Base-by-base conservation (phyloP, 2,888 invertebrate genomes). In the Athalia rosae region DNA sequence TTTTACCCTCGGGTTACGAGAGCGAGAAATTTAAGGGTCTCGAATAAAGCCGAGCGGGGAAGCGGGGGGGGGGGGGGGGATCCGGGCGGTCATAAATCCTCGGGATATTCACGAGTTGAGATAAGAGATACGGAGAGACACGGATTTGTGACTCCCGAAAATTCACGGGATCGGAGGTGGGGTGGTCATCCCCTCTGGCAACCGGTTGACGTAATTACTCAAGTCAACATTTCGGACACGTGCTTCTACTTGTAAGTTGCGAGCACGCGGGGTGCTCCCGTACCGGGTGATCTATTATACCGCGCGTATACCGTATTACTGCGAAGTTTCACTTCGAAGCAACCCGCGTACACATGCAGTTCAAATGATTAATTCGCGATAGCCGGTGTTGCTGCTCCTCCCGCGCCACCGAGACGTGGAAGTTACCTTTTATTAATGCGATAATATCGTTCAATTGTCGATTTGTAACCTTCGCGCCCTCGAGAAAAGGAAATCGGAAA, bases 31-130 rank as follows among this genome's bases (percentile, higher is more conserved):
- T 28, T 28, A 28, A 28, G 28, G 28, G 28, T 28, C 28, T 28
- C 28, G 28, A 28, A n/a, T n/a, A n/a, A n/a, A n/a, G n/a, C 11
- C 28, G 11, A 48, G 41, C 48, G 9, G 9, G 48, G 61, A 61
- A 15, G 58, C n/a, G 61, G 48, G 48, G 61, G n/a, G n/a, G n/a
- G n/a, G n/a, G n/a, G n/a, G n/a, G n/a, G n/a, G n/a, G n/a, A n/a
- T n/a, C n/a, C n/a, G n/a, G n/a, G n/a, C n/a, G n/a, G n/a, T n/a
- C 48, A 74, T 74, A 74, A 74, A 74, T 61, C 61, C 28, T 74
- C 61, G 7, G 74, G 74, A 61, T 62, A 74, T 28, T 48, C 15
- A 28, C 28, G 28, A 28, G 28, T 28, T 28, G n/a, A 48, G 74
- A 74, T 74, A 71, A 71, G 48, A 59, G 74, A 74, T 74, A 62